Conservation (phyloP, 2,113 vertebrate genomes). For the Chaenogobius annularis region DNA sequence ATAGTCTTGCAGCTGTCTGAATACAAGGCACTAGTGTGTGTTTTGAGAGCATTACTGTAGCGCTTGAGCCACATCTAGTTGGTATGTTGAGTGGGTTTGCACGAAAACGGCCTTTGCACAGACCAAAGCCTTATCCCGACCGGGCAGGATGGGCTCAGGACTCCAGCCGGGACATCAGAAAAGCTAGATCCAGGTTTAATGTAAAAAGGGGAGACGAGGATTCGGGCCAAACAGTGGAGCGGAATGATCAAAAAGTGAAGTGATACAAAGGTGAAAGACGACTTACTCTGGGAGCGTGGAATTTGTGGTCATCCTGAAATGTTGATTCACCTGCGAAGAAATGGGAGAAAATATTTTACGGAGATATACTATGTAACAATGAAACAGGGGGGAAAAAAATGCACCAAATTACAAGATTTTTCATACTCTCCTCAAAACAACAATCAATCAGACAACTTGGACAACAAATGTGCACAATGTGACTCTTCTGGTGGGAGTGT, state of each 20-base stretch:
- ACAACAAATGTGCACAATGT: no score
- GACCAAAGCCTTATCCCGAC: conserved; percentile 49
- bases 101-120: conserved; percentile 46
- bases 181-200: not conserved
- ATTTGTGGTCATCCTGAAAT: conserved; percentile 91
- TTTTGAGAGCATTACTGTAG: conserved; percentile 62
- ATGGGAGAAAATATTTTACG: conserved; percentile 8
- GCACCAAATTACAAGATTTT: not conserved
- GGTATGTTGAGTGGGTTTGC: conserved; percentile 55
- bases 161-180: conserved; percentile 31
- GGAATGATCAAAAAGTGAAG: not conserved
- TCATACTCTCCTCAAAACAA: not conserved
- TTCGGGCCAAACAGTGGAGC: not conserved
- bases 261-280: not conserved
- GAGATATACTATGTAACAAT: not conserved
- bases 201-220: not conserved
- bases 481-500: not conserved
- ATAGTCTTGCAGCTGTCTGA: conserved; percentile 68
- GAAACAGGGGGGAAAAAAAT: not conserved
- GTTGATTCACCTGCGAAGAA: conserved; percentile 87
- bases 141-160: conserved; percentile 32
- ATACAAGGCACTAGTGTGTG: conserved; percentile 65
- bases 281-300: conserved; percentile 85
- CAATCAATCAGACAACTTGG: no score
- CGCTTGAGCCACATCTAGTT: conserved; percentile 45